phyloP scores from a whole-genome alignment of 2,888 invertebrate species.

The Philopedon plagiatum region DNA sequence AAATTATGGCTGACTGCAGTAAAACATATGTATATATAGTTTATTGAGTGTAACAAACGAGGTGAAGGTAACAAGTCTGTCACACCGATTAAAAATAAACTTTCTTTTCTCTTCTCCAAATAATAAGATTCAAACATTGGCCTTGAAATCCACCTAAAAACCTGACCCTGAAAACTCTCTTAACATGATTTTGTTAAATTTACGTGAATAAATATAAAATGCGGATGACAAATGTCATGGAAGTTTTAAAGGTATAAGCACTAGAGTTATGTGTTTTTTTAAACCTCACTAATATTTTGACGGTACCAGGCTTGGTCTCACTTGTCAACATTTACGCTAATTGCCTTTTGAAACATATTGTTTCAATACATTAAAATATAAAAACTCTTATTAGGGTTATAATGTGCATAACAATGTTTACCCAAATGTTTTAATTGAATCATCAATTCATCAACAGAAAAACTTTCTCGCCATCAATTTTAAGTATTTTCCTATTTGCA shows the following conservation, averaged over 20 bases:
- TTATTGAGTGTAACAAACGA: conserved; percentile 31
- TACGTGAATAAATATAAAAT: not conserved
- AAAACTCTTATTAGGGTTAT: conserved; percentile 13
- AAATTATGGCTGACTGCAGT: not conserved
- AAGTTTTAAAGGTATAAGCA: no score
- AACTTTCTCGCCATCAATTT: conserved; percentile 43
- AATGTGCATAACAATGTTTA: conserved; percentile 24
- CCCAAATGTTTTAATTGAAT: conserved; percentile 46
- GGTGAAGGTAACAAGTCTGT: conserved; percentile 44
- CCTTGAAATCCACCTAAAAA: conserved; percentile 43
- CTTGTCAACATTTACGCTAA: no score
- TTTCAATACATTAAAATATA: conserved; percentile 27
- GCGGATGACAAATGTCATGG: no score
- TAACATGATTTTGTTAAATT: conserved; percentile 14
- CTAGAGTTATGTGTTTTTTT: no score
- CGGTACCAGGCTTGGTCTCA: no score
- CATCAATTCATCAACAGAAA: no score
- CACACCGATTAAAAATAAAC: conserved; percentile 40
- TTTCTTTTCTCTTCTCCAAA: conserved; percentile 36
- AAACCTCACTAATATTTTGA: no score
- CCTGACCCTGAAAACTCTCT: conserved; percentile 30
- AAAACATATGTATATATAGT: not conserved
- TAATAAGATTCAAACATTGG: conserved; percentile 39
- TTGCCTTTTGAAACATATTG: conserved; percentile 2
- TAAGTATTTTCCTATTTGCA: conserved; percentile 40